Evolutionary conservation across 2,113 vertebrate genomes (phyloP), one percentile per base, ranked within the genome.

Genomic region (Malurus elegans): DNA sequence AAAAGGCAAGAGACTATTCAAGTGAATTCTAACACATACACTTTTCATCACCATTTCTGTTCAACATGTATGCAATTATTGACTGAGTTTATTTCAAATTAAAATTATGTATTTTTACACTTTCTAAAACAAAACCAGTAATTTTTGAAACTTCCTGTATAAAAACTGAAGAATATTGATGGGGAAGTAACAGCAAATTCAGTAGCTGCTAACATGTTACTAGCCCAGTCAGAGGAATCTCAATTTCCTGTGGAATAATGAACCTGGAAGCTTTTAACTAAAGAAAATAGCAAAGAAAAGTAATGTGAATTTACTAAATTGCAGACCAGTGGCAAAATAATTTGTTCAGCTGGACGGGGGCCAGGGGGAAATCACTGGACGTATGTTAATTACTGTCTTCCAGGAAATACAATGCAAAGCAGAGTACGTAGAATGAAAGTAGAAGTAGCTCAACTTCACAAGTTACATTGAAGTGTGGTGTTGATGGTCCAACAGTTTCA

Each of bases 351-450:
- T 66, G 26, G 18, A 73, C 75, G n/a, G 12, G 14, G 19, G 5
- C 12, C 1, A 0, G 3, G 5, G 26, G 14, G 10, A 6, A 40
- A 51, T 45, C 19, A 24, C 9, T 10, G 42, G 10, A 71, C 56
- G 21, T 2, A 2, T 17, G 20, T 74, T 57, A 75, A 61, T 17
- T 42, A 61, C 28, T 64, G 31, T 64, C 14, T 75, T 71, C 64
- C 69, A 92, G 40, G 31, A 82, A 79, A 57, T 34, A 57, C 14
- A 82, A 20, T 44, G 57, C 26, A 61, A 51, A 73, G 67, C 5
- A 18, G 26, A 38, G 14, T 18, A 29, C 24, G 18, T 16, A 67
- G 83, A 53, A 45, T 24, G 6, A 29, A 93, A 61, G n/a, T 3
- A 32, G 11, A 38, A 69, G 17, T 2, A 69, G n/a, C 14, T 79